Evolutionary conservation across 1,140 invertebrate species (phyloP).

Genomic region (Coboldia fuscipes): DNA sequence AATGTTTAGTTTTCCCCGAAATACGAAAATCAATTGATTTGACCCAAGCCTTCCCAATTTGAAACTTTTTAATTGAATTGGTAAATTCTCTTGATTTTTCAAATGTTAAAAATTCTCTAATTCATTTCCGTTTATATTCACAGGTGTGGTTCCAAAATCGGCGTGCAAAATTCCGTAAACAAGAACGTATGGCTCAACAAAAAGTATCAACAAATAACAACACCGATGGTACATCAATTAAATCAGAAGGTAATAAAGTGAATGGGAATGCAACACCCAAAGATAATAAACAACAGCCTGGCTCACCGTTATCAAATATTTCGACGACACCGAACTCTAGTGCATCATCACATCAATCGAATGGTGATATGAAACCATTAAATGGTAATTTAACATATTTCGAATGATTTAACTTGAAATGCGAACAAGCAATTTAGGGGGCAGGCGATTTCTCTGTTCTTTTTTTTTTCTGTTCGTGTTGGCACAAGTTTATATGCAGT

Average conservation of each 20-base stretch:
- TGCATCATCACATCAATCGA: slow-evolving; percentile 20
- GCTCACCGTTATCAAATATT: slow-evolving; percentile 20
- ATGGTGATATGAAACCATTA: slow-evolving; percentile 22
- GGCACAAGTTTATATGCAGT: too few species aligned
- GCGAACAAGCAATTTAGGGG: too few species aligned
- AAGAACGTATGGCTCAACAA: slow-evolving; percentile 65
- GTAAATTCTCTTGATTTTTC: too few species aligned
- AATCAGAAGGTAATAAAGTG: slow-evolving; percentile 8
- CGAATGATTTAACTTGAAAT: too few species aligned
- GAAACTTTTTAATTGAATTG: too few species aligned
- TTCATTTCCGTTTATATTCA: slow-evolving; percentile 13
- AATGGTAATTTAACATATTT: slow-evolving; percentile 20
- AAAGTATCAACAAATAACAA: slow-evolving; percentile 26
- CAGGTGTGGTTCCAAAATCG: slow-evolving; percentile 93
- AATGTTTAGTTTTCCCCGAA: too few species aligned
- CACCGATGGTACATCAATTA: slow-evolving; percentile 4
- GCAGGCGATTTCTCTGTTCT: too few species aligned
- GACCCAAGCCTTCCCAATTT: too few species aligned
- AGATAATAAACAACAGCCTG: slow-evolving; percentile 21
- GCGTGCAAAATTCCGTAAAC: slow-evolving; percentile 80
- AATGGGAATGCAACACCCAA: slow-evolving; percentile 11
- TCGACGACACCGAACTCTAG: slow-evolving; percentile 23
- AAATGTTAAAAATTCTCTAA: too few species aligned
- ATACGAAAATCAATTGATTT: too few species aligned
- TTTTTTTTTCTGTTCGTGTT: too few species aligned